Conservation (phyloP, 2,888 invertebrate genomes). For the Apoda limacodes region DNA sequence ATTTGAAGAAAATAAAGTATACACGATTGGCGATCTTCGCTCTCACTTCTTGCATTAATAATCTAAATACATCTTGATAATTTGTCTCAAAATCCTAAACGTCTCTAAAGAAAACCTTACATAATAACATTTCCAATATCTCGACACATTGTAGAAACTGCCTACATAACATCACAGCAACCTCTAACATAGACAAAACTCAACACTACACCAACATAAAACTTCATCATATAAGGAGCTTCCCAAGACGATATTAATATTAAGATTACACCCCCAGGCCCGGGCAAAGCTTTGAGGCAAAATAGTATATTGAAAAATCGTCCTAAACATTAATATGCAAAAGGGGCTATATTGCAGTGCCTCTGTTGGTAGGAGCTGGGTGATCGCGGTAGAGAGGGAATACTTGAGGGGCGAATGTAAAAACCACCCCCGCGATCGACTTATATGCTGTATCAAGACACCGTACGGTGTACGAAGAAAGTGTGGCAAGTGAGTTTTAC, state of each 20-base stretch:
- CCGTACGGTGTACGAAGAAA: conserved; percentile 24
- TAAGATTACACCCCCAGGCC: conserved; percentile 45
- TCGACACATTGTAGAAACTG: no score
- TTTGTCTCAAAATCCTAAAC: no score
- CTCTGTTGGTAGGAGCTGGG: conserved; percentile 14
- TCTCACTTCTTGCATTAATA: no score
- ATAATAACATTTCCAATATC: no score
- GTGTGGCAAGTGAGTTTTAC: conserved; percentile 11
- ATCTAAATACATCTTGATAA: no score
- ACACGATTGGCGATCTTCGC: no score
- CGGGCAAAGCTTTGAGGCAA: conserved; percentile 23
- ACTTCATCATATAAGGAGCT: conserved; percentile 53
- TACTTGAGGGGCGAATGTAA: conserved; percentile 63
- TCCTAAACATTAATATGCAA: conserved; percentile 10
- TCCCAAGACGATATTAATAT: conserved; percentile 63
- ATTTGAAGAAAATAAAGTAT: no score
- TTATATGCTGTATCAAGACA: conserved; percentile 68
- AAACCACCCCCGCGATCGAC: conserved; percentile 68
- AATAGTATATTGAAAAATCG: conserved; percentile 10
- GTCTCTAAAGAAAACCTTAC: no score
- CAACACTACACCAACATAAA: conserved; percentile 49
- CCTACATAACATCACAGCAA: conserved; percentile 34
- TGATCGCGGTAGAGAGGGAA: conserved; percentile 37
- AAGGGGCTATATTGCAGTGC: no score
- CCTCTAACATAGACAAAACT: conserved; percentile 28